Evolutionary conservation across 2,888 invertebrate species (phyloP), one percentile per base, ranked within the genome.

Genomic region (Anthophora plumipes): DNA sequence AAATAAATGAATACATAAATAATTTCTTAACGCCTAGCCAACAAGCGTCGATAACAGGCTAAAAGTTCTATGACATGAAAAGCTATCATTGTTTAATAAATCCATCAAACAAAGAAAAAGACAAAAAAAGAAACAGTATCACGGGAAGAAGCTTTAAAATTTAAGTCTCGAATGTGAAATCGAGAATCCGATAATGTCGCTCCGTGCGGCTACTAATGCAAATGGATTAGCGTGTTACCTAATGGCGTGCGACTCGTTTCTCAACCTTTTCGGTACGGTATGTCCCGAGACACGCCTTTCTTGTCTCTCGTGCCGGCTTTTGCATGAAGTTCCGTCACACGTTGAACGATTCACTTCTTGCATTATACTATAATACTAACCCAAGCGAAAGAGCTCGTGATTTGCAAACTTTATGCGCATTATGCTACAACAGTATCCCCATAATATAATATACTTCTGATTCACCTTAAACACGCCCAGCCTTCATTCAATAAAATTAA

Each of bases 191-290:
- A 74, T 66, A 74, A 77, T 39, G 25, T 39, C 54, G 46, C 31
- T 59, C 25, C 31, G 7, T 4, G 54, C 12, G 63, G 11, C 41
- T 31, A 11, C 20, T 31, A 52, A 61, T 77, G 68, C 64, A 79
- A 68, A 78, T 67, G 66, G 79, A 71, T 80, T 67, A 78, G 61
- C 64, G 61, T 63, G 72, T 80, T 67, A 37, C 61, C 80, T 80
- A 79, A 78, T 61, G 71, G 71, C 71, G 66, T 71, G 71, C 71
- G 66, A 78, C 63, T 79, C 52, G 80, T 79, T 79, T 64, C 68
- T 64, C 79, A 80, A 80, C 80, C 80, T 80, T 79, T 80, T 79
- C 79, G 72, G 68, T 64, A 17, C 64, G 80, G 79, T 72, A 68
- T 72, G 78, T 55, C 41, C 43, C 61, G 73, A 63, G 80, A 73